Evolutionary conservation across 2,888 invertebrate species (phyloP).

Genomic region (Platerodrilus igneus): DNA sequence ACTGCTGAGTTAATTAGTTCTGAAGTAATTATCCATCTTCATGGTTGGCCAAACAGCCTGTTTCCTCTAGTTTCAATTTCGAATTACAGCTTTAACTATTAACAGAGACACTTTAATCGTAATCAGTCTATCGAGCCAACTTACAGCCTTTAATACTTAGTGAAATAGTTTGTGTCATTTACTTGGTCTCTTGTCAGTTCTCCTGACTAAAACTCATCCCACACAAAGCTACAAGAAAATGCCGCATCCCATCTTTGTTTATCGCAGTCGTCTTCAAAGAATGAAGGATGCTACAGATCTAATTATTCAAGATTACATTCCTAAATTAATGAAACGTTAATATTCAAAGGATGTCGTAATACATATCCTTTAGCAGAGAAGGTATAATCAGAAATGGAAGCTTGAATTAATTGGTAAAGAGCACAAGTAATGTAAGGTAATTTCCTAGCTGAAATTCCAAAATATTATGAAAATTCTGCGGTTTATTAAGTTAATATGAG

Average conservation of each 20-base stretch:
- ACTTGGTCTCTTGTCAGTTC: not conserved
- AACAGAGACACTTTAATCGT: constrained; percentile 19
- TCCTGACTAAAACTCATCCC: not conserved
- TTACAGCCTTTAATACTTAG: not conserved
- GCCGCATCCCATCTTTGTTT: not conserved
- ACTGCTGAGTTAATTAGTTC: constrained; percentile 42
- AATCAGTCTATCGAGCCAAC: too few species aligned
- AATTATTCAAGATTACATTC: constrained; percentile 26
- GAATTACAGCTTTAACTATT: constrained; percentile 30
- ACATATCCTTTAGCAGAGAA: constrained; percentile 13
- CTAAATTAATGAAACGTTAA: constrained; percentile 26
- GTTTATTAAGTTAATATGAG: constrained; percentile 1
- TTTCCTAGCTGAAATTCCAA: constrained; percentile 8
- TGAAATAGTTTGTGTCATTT: constrained; percentile 2
- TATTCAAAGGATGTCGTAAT: constrained; percentile 20
- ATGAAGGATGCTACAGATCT: constrained; percentile 19
- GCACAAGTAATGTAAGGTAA: constrained; percentile 7
- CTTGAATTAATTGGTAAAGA: constrained; percentile 7
- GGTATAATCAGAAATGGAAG: constrained; percentile 17
- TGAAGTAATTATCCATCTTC: constrained; percentile 43
- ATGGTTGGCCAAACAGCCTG: constrained; percentile 40
- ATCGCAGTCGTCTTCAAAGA: constrained; percentile 4
- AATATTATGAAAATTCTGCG: not conserved
- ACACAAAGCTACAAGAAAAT: constrained; percentile 2
- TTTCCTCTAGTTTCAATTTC: constrained; percentile 38